Percentiles rank a stretch among this genome's conserved stretches.
These are phyloP conservation scores for Eulithis testata DNA, from an alignment of 2,888 invertebrate species.

Conservation along the genomic window DNA sequence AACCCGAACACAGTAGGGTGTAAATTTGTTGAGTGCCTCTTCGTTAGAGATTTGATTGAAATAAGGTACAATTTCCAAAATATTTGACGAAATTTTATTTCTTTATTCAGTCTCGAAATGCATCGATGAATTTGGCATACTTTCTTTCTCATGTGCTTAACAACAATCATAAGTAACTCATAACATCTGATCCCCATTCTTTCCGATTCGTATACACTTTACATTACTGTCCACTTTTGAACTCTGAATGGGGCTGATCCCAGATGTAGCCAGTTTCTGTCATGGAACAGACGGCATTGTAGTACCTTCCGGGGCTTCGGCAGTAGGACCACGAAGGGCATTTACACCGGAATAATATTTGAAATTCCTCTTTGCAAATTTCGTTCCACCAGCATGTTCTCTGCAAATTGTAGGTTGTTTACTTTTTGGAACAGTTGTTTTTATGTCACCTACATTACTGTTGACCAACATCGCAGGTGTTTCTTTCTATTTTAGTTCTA, in stretches of 20 bases:
- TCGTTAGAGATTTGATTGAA: constrained; percentile 45
- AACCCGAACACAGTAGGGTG: constrained; percentile 50
- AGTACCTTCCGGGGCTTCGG: constrained; percentile 94
- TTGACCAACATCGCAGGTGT: not conserved
- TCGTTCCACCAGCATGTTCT: constrained; percentile 98
- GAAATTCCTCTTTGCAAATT: constrained; percentile 96
- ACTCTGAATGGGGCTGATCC: constrained; percentile 89
- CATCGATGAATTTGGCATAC: constrained; percentile 68
- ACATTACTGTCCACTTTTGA: constrained; percentile 65
- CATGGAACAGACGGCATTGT: constrained; percentile 96
- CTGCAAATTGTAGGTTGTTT: constrained; percentile 73
- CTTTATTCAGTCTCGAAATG: constrained; percentile 77
- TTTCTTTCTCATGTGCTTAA: constrained; percentile 40
- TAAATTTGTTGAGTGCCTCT: constrained; percentile 55
- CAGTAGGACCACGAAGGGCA: constrained; percentile 96
- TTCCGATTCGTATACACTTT: constrained; percentile 33
- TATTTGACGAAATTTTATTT: constrained; percentile 76
- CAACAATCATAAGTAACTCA: constrained; percentile 41
- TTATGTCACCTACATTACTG: not conserved
- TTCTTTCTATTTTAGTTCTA: too few species aligned
- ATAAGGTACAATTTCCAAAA: constrained; percentile 58
- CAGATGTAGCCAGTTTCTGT: constrained; percentile 96
- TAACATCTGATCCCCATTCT: constrained; percentile 20
- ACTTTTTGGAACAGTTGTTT: not conserved
- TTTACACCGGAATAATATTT: constrained; percentile 93